These are phyloP conservation scores for Poeciliopsis turrubarensis DNA, from an alignment of 2,113 vertebrate genomes.

Conservation along the genomic window DNA sequence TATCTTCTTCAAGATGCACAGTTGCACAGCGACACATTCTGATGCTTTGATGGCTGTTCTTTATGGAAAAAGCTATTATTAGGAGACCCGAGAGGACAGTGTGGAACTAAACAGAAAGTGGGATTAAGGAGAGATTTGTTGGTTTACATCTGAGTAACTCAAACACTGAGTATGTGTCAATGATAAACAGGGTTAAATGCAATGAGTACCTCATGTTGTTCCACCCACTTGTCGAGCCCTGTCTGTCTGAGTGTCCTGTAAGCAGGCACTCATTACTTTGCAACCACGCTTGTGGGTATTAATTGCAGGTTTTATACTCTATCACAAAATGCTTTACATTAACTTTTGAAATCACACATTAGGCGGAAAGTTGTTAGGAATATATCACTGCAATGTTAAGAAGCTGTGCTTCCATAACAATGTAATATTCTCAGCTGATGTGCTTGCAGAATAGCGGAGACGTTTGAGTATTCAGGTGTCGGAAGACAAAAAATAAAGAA, in stretches of 20 bases:
- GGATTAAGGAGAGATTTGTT: constrained; percentile 38
- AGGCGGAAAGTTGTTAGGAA: neutral
- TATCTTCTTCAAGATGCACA: neutral
- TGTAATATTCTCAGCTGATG: too few species aligned
- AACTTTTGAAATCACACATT: neutral
- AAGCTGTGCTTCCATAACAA: too few species aligned
- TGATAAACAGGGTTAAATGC: constrained; percentile 21
- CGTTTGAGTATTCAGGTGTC: too few species aligned
- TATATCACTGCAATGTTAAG: too few species aligned
- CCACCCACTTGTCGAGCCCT: constrained; percentile 10
- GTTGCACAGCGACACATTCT: neutral
- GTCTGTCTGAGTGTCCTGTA: constrained; percentile 3
- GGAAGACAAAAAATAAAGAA: too few species aligned
- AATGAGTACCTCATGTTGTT: neutral
- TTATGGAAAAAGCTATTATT: constrained; percentile 34
- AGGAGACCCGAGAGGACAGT: constrained; percentile 31
- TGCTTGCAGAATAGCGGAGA: too few species aligned
- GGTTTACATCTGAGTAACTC: constrained; percentile 28
- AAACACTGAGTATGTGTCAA: constrained; percentile 4
- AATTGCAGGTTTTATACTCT: neutral
- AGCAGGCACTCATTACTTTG: neutral
- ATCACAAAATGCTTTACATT: neutral
- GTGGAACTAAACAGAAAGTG: constrained; percentile 3
- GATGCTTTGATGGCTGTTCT: constrained; percentile 13
- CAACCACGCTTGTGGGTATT: neutral